Conservation (phyloP, 37 sponge, comb jelly and placozoan genomes). For the Theonella swinhoei region DNA sequence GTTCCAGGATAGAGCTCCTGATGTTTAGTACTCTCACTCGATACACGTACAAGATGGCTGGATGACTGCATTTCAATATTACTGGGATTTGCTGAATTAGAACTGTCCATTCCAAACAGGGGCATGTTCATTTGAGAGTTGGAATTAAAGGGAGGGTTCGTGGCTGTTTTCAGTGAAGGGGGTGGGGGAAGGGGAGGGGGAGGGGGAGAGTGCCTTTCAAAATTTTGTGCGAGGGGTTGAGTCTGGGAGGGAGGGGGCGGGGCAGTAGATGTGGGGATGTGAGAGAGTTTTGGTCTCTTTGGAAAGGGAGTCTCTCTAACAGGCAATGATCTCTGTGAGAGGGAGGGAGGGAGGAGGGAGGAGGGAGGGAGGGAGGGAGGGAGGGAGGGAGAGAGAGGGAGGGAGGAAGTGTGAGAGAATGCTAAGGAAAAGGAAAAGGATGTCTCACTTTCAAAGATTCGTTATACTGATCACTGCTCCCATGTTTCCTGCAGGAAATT, state of each 20-base stretch:
- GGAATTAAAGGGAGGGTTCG: not conserved
- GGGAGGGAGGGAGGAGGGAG: not conserved
- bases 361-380: not conserved
- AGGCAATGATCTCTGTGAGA: not conserved
- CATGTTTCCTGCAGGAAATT: not conserved
- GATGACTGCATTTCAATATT: not conserved
- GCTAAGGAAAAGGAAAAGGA: not conserved
- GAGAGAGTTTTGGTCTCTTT: not conserved
- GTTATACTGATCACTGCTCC: not conserved
- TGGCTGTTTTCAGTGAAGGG: not conserved
- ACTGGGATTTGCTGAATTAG: not conserved
- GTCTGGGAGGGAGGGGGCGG: not conserved
- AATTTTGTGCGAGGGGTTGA: not conserved
- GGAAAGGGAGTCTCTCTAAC: not conserved
- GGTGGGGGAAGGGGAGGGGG: conserved; percentile 6
- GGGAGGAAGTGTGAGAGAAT: not conserved
- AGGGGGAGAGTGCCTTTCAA: not conserved
- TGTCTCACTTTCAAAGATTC: not conserved
- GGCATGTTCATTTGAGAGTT: too few species aligned
- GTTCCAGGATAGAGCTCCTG: not conserved
- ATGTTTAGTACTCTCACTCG: not conserved
- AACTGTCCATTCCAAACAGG: not conserved
- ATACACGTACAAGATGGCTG: not conserved
- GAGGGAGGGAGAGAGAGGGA: not conserved
- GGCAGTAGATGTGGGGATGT: not conserved